Evolutionary conservation across 2,113 vertebrate genomes (phyloP), one percentile per base, ranked within the genome.

Genomic region (Lepus europaeus): DNA sequence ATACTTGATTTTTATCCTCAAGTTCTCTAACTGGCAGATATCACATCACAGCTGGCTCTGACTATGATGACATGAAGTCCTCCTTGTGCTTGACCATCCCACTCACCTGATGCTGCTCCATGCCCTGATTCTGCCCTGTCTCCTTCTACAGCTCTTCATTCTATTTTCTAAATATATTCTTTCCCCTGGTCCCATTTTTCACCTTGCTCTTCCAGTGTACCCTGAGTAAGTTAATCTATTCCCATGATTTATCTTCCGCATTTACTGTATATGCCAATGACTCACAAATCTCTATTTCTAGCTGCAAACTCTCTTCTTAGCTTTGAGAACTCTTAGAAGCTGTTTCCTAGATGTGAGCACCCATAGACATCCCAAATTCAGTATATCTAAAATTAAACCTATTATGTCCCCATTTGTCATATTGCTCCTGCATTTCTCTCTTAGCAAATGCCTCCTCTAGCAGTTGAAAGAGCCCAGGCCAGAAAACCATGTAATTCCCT

Each of bases 361-460:
- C 27, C 64, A 70, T 78, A 70, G 82, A 11, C 39, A 83, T 89
- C 53, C 31, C n/a, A 90, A 69, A 94, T 63, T 76, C 33, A 81
- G 80, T 91, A 91, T 77, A 78, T 91, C 66, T 94, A 90, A 96
- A 97, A 82, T 95, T 95, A 86, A 88, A 76, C 12, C 68, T 56
- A 33, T 66, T 82, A 6, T 85, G 23, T 56, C 91, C 19, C 51
- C 73, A 49, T 19, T 78, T 86, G 27, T 87, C 51, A 76, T 20
- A 9, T 29, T 83, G 1, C 51, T 90, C 39, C 16, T 69, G 20
- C 39, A 45, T 85, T 90, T 89, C 61, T 92, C 0, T 88, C 19
- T 86, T 87, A 82, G 39, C 59, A 16, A 13, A 77, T 93, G 45
- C 3, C 25, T 84, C 19, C 4, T 16, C 45, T 74, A 27, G 74